These are phyloP conservation scores for Meteorus sp. DNA, from an alignment of 1,140 invertebrate species.

Conservation along the genomic window DNA sequence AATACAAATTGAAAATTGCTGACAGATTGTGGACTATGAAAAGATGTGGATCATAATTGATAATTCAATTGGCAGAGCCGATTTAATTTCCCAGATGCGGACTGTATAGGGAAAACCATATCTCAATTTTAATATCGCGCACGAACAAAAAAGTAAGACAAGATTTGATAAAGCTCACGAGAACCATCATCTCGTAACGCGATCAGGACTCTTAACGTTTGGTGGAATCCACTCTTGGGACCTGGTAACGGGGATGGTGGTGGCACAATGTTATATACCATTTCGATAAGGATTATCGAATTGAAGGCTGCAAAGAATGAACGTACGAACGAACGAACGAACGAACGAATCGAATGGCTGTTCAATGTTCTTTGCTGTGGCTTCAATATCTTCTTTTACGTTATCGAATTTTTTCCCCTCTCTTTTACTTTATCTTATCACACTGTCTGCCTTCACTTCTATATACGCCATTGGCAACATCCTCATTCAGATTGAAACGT, in stretches of 20 bases:
- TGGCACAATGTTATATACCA: conserved; percentile 6
- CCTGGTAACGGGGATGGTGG: too few species aligned
- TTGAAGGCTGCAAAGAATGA: background rate
- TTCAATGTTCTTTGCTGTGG: background rate
- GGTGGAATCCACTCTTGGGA: background rate
- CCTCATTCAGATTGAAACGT: background rate
- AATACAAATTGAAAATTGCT: too few species aligned
- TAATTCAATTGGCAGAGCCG: too few species aligned
- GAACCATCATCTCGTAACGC: conserved; percentile 9
- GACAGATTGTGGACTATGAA: too few species aligned
- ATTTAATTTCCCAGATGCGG: too few species aligned
- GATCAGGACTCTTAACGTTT: conserved; percentile 1
- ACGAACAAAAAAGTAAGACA: background rate
- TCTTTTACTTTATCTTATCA: background rate
- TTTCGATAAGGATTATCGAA: conserved; percentile 12
- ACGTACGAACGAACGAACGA: too few species aligned
- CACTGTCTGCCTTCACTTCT: background rate
- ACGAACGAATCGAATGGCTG: background rate
- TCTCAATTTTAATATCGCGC: too few species aligned
- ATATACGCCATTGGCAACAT: too few species aligned
- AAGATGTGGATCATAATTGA: too few species aligned
- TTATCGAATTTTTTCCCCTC: background rate
- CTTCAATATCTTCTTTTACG: background rate
- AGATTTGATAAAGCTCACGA: conserved; percentile 19
- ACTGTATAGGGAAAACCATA: too few species aligned